phyloP scores from a whole-genome alignment of 2,797 vertebrate species.

The Melanotaenia pygmaea region DNA sequence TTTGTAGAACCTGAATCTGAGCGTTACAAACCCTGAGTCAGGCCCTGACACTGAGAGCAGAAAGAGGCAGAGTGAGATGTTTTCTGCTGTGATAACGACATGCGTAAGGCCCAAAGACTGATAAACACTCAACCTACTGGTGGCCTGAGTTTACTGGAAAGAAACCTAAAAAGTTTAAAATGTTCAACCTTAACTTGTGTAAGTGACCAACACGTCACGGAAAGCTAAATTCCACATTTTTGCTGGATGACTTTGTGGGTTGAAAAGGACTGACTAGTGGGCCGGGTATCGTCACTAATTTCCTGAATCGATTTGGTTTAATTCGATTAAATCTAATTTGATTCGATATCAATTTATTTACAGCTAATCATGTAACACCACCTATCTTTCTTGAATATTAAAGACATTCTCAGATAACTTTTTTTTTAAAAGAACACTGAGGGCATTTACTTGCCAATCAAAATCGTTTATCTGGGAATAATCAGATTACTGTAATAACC shows the following conservation, averaged over 20 bases:
- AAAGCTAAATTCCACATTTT: background rate
- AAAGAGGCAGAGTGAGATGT: background rate
- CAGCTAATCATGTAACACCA: too few species aligned
- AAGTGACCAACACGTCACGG: background rate
- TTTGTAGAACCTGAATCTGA: conserved; percentile 19
- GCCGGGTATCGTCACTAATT: too few species aligned
- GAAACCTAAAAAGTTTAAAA: background rate
- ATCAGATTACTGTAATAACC: too few species aligned
- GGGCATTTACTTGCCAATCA: too few species aligned
- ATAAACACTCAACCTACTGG: background rate
- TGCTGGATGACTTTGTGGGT: background rate
- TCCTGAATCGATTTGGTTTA: too few species aligned
- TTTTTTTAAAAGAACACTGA: too few species aligned
- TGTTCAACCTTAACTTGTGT: background rate
- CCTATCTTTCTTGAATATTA: too few species aligned
- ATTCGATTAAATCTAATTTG: too few species aligned
- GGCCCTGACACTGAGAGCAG: background rate
- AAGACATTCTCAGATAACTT: too few species aligned
- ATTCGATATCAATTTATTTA: too few species aligned
- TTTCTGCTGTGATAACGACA: background rate
- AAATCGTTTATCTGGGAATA: too few species aligned
- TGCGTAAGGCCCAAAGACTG: background rate
- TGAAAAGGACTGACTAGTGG: too few species aligned
- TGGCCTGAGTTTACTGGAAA: conserved; percentile 5
- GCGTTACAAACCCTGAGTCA: background rate